These are phyloP conservation scores for Oreamnos americanus DNA, from an alignment of 2,113 vertebrate genomes.

Conservation along the genomic window DNA sequence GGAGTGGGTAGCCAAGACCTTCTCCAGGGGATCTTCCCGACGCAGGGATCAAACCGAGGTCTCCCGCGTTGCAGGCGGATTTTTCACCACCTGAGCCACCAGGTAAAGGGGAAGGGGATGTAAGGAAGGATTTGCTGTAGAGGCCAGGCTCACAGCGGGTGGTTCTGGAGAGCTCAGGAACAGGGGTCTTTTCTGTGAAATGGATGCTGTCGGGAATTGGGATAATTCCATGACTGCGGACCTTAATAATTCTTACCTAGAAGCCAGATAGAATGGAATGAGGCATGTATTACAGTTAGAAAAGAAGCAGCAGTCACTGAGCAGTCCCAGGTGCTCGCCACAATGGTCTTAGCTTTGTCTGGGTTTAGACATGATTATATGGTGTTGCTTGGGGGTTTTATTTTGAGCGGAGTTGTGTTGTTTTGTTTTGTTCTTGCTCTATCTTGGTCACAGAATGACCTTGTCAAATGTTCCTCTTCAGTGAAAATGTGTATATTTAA, in stretches of 20 bases:
- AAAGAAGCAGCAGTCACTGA: not conserved
- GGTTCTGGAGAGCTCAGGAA: not conserved
- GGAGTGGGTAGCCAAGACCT: not conserved
- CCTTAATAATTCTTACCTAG: not conserved
- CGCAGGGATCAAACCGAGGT: not conserved
- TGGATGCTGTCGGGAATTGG: not conserved
- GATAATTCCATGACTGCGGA: not conserved
- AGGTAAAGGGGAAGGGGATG: rapidly evolving
- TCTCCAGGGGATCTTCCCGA: not conserved
- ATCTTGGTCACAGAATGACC: not conserved
- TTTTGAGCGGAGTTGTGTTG: not conserved
- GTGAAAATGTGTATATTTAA: not conserved
- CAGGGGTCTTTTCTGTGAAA: not conserved
- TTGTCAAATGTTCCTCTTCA: not conserved
- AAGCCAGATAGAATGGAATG: not conserved
- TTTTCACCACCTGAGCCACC: not conserved
- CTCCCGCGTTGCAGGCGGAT: rapidly evolving
- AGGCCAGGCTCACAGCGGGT: not conserved
- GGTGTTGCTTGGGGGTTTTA: not conserved
- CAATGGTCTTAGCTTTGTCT: not conserved
- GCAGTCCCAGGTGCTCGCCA: not conserved
- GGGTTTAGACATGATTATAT: not conserved
- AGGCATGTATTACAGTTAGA: not conserved
- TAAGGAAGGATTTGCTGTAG: not conserved
- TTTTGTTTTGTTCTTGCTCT: not conserved